Base-by-base conservation (phyloP, 2,797 vertebrate species). In the Odontamblyopus rebecca region DNA sequence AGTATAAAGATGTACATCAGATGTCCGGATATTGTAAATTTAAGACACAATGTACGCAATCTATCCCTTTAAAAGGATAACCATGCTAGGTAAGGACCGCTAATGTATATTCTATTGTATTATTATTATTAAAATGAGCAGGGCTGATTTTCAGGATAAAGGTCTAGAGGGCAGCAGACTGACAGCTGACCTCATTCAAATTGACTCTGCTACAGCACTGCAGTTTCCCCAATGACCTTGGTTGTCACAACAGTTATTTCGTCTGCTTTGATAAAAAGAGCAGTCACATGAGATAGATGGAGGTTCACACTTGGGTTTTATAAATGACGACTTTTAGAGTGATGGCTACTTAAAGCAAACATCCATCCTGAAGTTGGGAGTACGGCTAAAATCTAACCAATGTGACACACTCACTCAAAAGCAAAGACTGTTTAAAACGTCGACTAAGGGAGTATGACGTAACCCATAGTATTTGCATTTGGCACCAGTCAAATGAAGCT, bases 181-280 rank as follows among this genome's bases (percentile, higher is more conserved):
- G 89, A 85, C 86, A 75, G 87, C 69, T 11, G 41, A 65, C 61
- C 68, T 82, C 66, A 89, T 85, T 67, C 68, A 73, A 84, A 68
- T 61, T 29, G 82, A 80, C 84, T 61, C 51, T 74, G 61, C 72
- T 51, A 65, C 75, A 62, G 64, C 74, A 30, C 80, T 26, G 80
- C 82, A 80, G 84, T 85, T 86, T 83, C 83, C 73, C 73, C 74
- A 38, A 23, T 69, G 84, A 88, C 89, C 88, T 88, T 74, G 56
- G 71, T 79, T 86, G 88, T 89, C 87, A 86, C 88, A 89, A 82
- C 83, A 85, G 75, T 74, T 84, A 70, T 72, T 78, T 76, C 75
- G 77, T 70, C 70, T 82, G 77, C 59, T 84, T 73, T 84, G 79
- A 85, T 72, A 85, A 78, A 87, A 80, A 72, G 80, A 78, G 68